Base-by-base conservation (phyloP, 2,888 invertebrate species). In the Brachypalpus laphriformis region DNA sequence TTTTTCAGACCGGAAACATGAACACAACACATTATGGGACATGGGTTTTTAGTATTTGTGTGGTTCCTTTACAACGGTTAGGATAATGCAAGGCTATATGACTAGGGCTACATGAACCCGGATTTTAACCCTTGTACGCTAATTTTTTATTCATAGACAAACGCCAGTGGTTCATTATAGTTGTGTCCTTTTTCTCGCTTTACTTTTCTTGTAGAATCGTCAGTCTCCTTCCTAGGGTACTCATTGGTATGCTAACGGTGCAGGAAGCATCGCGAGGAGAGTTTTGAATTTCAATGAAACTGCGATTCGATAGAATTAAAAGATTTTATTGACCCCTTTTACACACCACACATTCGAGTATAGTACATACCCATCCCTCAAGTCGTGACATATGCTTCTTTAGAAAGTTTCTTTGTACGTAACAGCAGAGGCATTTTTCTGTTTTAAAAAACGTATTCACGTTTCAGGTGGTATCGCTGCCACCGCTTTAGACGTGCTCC, bases 61-160 rank as follows among this genome's bases (percentile, higher is more conserved):
- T 76, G 85, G 81, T 70, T 85, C 54, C 81, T 76, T 85, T 78
- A 82, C 82, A 85, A 83, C 78, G 76, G 72, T 75, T 70, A 65
- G 63, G 63, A 85, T 80, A 80, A 80, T 80, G 80, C 68, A 70
- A 40, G 31, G 28, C 68, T 20, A 2, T 49, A 47, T 57, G 51
- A n/a, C 74, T 45, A 61, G 66, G 61, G 81, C 61, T 74, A 40
- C 75, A 56, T 74, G 80, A 83, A 80, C 80, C 83, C 80, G 85
- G 85, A 85, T 76, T 76, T 81, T 76, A 85, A 85, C 80, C 85
- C 85, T 85, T 80, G 83, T 75, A 61, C 85, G 85, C 81, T 85
- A 85, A 85, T 85, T 85, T 81, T 81, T 85, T 85, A 85, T 85
- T 85, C 85, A 85, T 83, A 83, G 83, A 83, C 83, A 74, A 83